These are phyloP conservation scores for Cataglyphis cursor DNA, from an alignment of 2,888 invertebrate species.

Conservation along the genomic window DNA sequence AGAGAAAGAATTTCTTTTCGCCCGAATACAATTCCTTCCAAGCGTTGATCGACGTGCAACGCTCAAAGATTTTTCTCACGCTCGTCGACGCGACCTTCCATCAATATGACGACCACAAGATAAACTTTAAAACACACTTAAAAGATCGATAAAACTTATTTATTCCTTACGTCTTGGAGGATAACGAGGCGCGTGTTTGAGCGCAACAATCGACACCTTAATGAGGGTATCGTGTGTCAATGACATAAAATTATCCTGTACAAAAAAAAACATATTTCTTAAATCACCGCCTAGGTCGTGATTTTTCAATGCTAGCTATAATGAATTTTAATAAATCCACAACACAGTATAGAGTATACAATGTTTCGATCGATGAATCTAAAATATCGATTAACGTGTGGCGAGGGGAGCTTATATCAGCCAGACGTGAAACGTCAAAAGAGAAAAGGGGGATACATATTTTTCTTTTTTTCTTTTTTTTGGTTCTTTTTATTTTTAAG, in stretches of 20 bases:
- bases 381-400: conserved; percentile 37
- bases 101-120: conserved; percentile 13
- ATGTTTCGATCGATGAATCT: conserved; percentile 70
- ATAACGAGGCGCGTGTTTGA: conserved; percentile 46
- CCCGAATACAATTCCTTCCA: not conserved
- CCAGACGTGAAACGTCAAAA: conserved; percentile 43
- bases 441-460: conserved; percentile 28
- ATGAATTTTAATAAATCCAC: conserved; percentile 78
- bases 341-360: conserved; percentile 68
- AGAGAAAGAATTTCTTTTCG: not conserved
- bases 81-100: conserved; percentile 34
- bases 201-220: conserved; percentile 79
- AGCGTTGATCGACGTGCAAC: conserved; percentile 25
- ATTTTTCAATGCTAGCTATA: conserved; percentile 79
- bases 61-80: conserved; percentile 39
- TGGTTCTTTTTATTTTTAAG: conserved; percentile 26
- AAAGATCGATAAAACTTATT: not conserved
- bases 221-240: conserved; percentile 66
- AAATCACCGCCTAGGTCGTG: conserved; percentile 79
- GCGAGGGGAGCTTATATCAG: conserved; percentile 56
- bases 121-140: not conserved
- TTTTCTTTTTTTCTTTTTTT: conserved; percentile 23
- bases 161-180: not conserved
- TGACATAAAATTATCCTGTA: conserved; percentile 79
- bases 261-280: conserved; percentile 75